phyloP scores from a whole-genome alignment of 2,888 invertebrate genomes.

The Carpatolechia fugitivella region DNA sequence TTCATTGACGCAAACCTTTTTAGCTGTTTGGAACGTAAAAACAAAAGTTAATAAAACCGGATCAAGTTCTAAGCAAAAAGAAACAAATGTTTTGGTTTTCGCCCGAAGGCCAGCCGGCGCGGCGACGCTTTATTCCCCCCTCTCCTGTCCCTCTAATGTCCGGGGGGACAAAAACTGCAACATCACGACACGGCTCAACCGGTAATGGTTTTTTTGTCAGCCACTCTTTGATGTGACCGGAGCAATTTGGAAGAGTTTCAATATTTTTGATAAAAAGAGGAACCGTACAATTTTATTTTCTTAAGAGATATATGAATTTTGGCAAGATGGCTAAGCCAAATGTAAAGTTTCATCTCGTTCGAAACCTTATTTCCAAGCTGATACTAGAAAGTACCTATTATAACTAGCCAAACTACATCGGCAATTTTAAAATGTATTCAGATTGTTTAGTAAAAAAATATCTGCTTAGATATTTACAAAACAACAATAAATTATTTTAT shows the following conservation, averaged over 20 bases:
- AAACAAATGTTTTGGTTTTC: not conserved
- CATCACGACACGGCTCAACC: slow-evolving; percentile 18
- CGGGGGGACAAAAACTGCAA: slow-evolving; percentile 20
- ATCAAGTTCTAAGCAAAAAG: not conserved
- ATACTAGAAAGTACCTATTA: too few relatives aligned
- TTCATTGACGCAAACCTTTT: too few relatives aligned
- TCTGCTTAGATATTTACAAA: too few relatives aligned
- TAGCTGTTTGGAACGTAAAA: too few relatives aligned
- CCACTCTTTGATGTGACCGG: not conserved
- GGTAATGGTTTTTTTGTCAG: not conserved
- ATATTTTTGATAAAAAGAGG: not conserved
- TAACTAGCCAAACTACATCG: too few relatives aligned
- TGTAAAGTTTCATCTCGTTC: too few relatives aligned
- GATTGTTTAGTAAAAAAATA: too few relatives aligned
- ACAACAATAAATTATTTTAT: too few relatives aligned
- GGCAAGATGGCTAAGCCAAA: too few relatives aligned
- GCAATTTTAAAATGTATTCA: too few relatives aligned
- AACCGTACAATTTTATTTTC: not conserved
- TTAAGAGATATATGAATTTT: too few relatives aligned
- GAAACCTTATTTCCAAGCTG: too few relatives aligned
- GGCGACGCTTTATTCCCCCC: not conserved
- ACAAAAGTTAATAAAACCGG: not conserved
- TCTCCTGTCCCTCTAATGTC: not conserved
- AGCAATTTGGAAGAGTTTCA: not conserved
- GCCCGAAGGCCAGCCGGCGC: not conserved